Conservation (phyloP, 2,797 vertebrate genomes). For the Gymnothorax reevesii region DNA sequence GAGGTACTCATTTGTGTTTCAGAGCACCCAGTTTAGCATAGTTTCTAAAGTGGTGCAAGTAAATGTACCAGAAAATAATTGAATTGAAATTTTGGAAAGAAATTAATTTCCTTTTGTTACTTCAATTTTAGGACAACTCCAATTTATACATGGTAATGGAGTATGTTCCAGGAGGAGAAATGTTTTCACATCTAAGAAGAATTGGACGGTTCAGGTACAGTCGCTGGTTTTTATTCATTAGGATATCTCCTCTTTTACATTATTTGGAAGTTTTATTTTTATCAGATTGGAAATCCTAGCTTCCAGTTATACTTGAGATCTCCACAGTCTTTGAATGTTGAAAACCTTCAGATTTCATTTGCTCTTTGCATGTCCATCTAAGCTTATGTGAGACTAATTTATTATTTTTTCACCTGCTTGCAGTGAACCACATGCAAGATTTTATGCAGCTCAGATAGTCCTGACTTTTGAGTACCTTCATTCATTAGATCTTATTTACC, state of each 20-base stretch:
- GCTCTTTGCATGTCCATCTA: background rate
- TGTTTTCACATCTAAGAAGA: constrained; percentile 99
- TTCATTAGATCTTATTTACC: constrained; percentile 99
- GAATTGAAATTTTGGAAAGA: background rate
- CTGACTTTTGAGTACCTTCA: constrained; percentile 99
- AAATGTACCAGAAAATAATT: background rate
- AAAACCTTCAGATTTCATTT: background rate
- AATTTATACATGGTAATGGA: constrained; percentile 99
- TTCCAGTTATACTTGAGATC: no score
- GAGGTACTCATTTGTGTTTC: background rate
- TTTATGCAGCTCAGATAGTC: constrained; percentile 99
- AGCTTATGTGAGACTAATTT: background rate
- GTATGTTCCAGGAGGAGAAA: constrained; percentile 98
- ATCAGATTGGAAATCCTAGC: no score
- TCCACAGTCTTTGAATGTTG: background rate
- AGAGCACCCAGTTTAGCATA: background rate
- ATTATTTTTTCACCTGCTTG: constrained; percentile 31
- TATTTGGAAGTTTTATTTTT: no score
- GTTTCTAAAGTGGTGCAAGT: background rate
- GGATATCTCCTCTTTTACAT: no score
- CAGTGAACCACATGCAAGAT: constrained; percentile 96
- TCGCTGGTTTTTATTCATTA: background rate
- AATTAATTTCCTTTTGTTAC: background rate
- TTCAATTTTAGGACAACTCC: constrained; percentile 88
- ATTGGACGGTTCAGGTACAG: constrained; percentile 96